These are phyloP conservation scores for Python bivittatus DNA, from an alignment of 2,113 vertebrate genomes.

Conservation along the genomic window DNA sequence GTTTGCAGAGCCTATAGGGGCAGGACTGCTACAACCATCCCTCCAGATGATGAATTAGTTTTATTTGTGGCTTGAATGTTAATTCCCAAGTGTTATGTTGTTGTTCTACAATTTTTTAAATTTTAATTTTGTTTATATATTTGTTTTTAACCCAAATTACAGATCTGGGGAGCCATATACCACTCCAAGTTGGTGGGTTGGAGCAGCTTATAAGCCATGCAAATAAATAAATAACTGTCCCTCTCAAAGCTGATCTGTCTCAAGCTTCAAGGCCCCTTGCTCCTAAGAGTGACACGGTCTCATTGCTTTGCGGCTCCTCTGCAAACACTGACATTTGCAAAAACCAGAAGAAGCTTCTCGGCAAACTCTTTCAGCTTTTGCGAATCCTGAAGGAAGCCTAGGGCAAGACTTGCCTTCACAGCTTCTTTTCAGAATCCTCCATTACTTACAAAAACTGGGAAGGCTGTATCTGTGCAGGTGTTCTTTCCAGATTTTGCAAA, in stretches of 20 bases:
- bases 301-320: not conserved
- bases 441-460: not conserved
- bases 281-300: not conserved
- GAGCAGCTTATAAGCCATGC: not conserved
- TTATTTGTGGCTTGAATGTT: not conserved
- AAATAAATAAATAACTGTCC: not conserved
- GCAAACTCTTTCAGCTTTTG: not conserved
- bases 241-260: not conserved
- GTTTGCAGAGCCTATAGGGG: too few relatives aligned
- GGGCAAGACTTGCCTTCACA: not conserved
- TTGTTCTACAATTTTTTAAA: not conserved
- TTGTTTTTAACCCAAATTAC: not conserved
- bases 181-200: not conserved
- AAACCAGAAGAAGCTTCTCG: not conserved
- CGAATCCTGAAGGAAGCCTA: not conserved
- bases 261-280: not conserved
- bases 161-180: not conserved
- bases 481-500: not conserved
- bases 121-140: not conserved
- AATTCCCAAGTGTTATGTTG: not conserved
- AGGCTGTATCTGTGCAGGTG: not conserved
- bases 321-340: not conserved
- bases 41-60: not conserved
- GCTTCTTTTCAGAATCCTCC: not conserved
- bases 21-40: not conserved